Conservation (phyloP, 2,888 invertebrate species). For the Periphyllus acericola region DNA sequence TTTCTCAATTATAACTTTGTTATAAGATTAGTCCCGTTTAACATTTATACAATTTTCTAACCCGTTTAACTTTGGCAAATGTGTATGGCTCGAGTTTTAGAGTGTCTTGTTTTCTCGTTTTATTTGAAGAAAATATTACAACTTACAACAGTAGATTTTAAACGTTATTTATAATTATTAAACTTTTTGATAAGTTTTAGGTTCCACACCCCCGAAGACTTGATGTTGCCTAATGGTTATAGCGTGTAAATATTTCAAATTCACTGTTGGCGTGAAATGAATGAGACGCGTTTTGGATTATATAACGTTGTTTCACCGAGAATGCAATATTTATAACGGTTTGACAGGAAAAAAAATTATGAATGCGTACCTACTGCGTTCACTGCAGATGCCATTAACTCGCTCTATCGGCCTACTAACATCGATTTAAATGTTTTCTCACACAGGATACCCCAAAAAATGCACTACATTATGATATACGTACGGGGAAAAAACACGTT, state of each 20-base stretch:
- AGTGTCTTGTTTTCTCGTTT: not conserved
- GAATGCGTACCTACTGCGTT: not conserved
- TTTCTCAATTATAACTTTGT: not conserved
- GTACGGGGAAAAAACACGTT: not conserved
- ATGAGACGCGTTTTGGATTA: conserved; percentile 6
- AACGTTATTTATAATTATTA: conserved; percentile 2
- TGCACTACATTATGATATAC: not conserved
- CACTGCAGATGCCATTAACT: not conserved
- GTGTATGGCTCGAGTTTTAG: not conserved
- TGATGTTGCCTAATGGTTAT: not conserved
- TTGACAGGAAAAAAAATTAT: not conserved
- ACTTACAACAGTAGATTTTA: not conserved
- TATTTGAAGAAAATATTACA: not conserved
- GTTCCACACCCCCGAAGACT: not conserved
- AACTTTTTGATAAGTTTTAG: not conserved
- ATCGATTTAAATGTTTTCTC: not conserved
- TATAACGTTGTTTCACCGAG: not conserved
- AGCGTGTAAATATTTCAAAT: not conserved
- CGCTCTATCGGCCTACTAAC: not conserved
- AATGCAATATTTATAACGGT: not conserved
- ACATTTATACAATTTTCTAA: not conserved
- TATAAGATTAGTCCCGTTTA: not conserved
- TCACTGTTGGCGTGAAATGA: not conserved
- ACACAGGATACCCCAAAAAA: not conserved
- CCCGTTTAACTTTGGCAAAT: not conserved